Base-by-base conservation (phyloP, 2,113 vertebrate genomes). In the Zapornia atra region DNA sequence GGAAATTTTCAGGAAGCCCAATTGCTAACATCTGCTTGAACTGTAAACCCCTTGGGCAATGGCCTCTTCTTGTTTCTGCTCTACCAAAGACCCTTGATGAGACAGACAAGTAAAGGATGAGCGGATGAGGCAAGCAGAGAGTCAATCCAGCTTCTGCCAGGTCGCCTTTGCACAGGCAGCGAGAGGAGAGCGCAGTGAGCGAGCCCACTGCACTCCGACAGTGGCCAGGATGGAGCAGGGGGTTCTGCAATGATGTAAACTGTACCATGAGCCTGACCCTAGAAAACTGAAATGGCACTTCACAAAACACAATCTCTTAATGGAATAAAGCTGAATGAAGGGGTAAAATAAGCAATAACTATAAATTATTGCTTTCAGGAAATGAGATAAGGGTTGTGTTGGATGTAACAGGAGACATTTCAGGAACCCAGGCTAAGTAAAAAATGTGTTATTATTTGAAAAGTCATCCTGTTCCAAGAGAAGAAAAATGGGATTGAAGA, bases 201-300 rank as follows among this genome's bases (percentile, higher is more conserved):
- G 2, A 50, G 21, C 17, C n/a, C 2, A 8, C 24, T 12, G 4
- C 15, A 11, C 24, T 33, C 2, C 0, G n/a, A 20, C 24, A 73
- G 54, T 3, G 3, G 31, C 56, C 46, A 40, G 16, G 24, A 7
- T 3, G 2, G 28, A 93, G 34, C 8, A 20, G 15, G 10, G 28
- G 76, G 6, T n/a, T 40, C 56, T 73, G 31, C 54, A 31, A 22
- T 3, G 20, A 19, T 31, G 29, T 40, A 48, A 81, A 50, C 18
- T 4, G 5, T 12, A 15, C 0, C 0, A 36, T 34, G 31, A 79
- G 82, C 57, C 28, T 76, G 63, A 46, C 28, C 6, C 6, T 0
- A 34, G 65, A 63, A 73, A 63, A 65, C 19, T 88, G 29, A 69
- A 69, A 77, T 21, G 7, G 3, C 7, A 48, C 59, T 82, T 76